Percentiles rank a stretch among this genome's conserved stretches.
Evolutionary conservation across 2,888 invertebrate genomes (phyloP).

Genomic region (Cecidostiba fungosa): DNA sequence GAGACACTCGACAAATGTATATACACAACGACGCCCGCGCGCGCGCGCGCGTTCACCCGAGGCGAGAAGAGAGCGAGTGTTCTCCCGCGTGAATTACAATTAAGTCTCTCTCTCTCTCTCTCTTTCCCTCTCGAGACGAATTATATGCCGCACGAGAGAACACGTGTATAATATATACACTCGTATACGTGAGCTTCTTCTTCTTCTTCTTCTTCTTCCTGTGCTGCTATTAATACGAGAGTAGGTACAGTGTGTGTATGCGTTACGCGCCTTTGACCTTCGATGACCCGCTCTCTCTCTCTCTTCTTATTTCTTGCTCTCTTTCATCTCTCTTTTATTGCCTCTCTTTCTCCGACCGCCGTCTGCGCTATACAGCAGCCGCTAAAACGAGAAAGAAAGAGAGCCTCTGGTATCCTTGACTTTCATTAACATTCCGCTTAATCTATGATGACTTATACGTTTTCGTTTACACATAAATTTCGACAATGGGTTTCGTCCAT

Average conservation of each 20-base stretch:
- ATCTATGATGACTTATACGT: slow-evolving; percentile 52
- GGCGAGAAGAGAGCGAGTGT: not conserved
- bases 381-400: slow-evolving; percentile 20
- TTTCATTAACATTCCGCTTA: slow-evolving; percentile 59
- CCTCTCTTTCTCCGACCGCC: not conserved
- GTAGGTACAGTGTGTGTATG: slow-evolving; percentile 16
- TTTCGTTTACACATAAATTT: slow-evolving; percentile 33
- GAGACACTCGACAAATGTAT: slow-evolving; percentile 30
- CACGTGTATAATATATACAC: not conserved
- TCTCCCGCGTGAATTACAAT: slow-evolving; percentile 50
- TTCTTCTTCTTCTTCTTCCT: not conserved
- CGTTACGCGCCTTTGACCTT: slow-evolving; percentile 55
- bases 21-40: not conserved
- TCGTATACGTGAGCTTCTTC: not conserved
- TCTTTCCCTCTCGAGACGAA: not conserved
- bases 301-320: not conserved
- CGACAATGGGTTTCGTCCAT: not conserved
- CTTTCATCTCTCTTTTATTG: not conserved
- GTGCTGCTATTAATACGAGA: slow-evolving; percentile 43
- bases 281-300: slow-evolving; percentile 64
- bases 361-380: not conserved
- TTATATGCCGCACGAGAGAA: slow-evolving; percentile 13
- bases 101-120: slow-evolving; percentile 6
- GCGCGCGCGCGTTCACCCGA: slow-evolving; percentile 24
- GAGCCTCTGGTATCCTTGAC: slow-evolving; percentile 47